Conservation (phyloP, 2,113 vertebrate species). For the Menidia beryllina region DNA sequence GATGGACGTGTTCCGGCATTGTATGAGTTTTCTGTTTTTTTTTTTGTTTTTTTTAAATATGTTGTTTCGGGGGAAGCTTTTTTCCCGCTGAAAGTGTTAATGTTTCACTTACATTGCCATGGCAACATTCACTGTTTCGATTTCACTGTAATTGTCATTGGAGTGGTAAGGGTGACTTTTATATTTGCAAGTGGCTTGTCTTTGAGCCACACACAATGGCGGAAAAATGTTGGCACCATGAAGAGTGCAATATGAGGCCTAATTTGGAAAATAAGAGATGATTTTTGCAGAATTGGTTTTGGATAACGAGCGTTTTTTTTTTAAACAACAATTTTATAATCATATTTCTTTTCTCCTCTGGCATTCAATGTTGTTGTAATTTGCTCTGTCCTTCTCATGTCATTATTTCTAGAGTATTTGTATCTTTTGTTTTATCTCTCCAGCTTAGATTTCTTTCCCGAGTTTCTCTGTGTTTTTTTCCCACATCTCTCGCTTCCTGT, state of each 20-base stretch:
- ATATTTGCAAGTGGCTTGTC: neutral
- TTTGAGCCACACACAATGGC: neutral
- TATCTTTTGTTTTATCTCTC: constrained; percentile 34
- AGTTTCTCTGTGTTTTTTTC: constrained; percentile 36
- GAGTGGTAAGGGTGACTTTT: constrained; percentile 7
- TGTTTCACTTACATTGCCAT: constrained; percentile 50
- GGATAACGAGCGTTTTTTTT: neutral
- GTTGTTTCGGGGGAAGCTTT: constrained; percentile 24
- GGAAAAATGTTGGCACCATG: neutral
- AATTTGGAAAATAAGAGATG: neutral
- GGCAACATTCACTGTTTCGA: constrained; percentile 41
- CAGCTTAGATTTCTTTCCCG: constrained; percentile 8
- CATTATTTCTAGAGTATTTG: constrained; percentile 37
- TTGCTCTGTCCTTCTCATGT: constrained; percentile 30
- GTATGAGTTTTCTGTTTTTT: constrained; percentile 15
- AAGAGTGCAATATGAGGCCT: neutral
- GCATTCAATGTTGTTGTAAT: constrained; percentile 32
- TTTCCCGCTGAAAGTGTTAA: constrained; percentile 9
- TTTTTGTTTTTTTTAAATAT: constrained; percentile 3
- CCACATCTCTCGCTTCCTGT: constrained; percentile 48
- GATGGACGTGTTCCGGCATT: constrained; percentile 54
- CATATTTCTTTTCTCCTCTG: constrained; percentile 45
- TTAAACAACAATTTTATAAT: constrained; percentile 11
- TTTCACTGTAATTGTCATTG: constrained; percentile 3
- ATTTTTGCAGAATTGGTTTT: neutral